phyloP scores from a whole-genome alignment of 1,140 invertebrate species.

The Drosophila funebris region DNA sequence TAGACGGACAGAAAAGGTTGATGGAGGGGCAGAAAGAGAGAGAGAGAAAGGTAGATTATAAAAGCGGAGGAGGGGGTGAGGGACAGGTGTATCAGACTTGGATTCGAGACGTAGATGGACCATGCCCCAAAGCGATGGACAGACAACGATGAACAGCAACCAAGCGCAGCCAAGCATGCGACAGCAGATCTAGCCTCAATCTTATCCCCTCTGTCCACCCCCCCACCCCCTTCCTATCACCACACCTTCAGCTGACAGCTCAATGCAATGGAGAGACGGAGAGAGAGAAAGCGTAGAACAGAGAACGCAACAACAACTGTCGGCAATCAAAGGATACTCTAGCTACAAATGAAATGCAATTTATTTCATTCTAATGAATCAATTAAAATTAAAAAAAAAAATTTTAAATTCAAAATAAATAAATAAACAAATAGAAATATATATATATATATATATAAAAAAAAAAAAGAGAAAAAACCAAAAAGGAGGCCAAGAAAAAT shows the following conservation, averaged over 20 bases:
- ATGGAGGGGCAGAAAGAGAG: not conserved
- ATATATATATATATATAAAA: no score
- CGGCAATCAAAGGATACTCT: constrained; percentile 34
- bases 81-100: constrained; percentile 11
- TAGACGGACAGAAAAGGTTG: not conserved
- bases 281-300: not conserved
- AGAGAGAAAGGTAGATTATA: not conserved
- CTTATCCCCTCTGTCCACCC: not conserved
- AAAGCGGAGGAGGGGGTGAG: not conserved
- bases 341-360: constrained; percentile 50
- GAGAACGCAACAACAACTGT: not conserved
- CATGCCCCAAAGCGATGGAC: constrained; percentile 23
- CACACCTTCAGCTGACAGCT: no score
- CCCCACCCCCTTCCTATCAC: no score
- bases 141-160: constrained; percentile 49
- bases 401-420: not conserved
- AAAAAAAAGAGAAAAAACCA: no score
- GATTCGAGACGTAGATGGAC: constrained; percentile 32
- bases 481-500: constrained; percentile 36
- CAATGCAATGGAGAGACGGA: constrained; percentile 49
- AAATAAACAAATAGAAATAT: not conserved
- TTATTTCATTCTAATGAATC: constrained; percentile 65
- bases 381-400: constrained; percentile 53
- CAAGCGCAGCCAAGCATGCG: constrained; percentile 64
- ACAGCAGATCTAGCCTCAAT: constrained; percentile 40